Base-by-base conservation (phyloP, 92 coral and sea anemone genomes). In the Epizoanthus ramosus region DNA sequence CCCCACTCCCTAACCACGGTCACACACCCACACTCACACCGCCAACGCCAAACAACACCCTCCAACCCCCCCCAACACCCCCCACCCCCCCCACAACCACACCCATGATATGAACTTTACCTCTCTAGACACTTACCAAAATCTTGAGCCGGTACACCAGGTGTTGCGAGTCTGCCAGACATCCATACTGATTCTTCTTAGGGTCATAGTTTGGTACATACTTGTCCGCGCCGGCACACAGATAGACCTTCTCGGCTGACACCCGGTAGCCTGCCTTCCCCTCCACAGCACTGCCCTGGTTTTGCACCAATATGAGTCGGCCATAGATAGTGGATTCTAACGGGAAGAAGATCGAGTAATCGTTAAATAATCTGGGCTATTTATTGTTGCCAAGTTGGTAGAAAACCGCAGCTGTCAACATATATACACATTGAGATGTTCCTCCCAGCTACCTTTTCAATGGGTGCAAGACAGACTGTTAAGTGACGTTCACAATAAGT, bases 291-390 rank as follows among this genome's bases (percentile, higher is more conserved):
- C 90, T 82, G 22, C 93, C 88, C 70, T 74, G 57, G 65, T 87
- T 91, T 28, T 97, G 95, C 9, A 76, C 73, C 39, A 97, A 85
- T 25, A 87, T 71, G 35, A 97, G 87, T 61, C 93, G 99, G 52
- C 99, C 99, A 68, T 92, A 97, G 71, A 97, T 97, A 59, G 88
- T 94, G 6, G 99, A 94, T 16, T 92, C 99, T 97, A 75, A 17
- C 33, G 45, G 74, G 47, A 68, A 52, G 45, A 39, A 60, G 3
- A 18, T 41, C n/a, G n/a, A n/a, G n/a, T n/a, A n/a, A n/a, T n/a
- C n/a, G n/a, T n/a, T n/a, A n/a, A n/a, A n/a, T 41, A 41, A 41
- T 41, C 45, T 41, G 45, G 45, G 4, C 6, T 3, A 3, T 41
- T 41, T 41, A 41, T 5, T 41, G 45, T 41, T 8, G 4, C 45